These are phyloP conservation scores for Erannis defoliaria DNA, from an alignment of 2,888 invertebrate species.

Conservation along the genomic window DNA sequence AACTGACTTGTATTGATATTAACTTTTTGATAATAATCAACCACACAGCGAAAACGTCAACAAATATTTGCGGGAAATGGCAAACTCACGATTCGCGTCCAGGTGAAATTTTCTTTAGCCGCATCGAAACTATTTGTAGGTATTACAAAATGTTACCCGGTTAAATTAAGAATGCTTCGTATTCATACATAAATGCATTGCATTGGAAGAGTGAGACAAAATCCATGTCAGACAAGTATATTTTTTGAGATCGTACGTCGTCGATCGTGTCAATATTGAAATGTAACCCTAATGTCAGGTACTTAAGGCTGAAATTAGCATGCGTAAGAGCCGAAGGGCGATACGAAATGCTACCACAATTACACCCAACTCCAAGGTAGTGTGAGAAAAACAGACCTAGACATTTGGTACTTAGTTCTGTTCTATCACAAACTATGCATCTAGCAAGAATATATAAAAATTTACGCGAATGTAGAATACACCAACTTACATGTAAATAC, in stretches of 20 bases:
- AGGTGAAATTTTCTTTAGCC: too few relatives aligned
- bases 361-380: neutral
- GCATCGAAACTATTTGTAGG: too few relatives aligned
- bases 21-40: too few relatives aligned
- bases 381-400: neutral
- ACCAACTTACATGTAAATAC: slow-evolving; percentile 19
- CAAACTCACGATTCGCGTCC: too few relatives aligned
- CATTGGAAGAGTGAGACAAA: too few relatives aligned
- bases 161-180: too few relatives aligned
- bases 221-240: too few relatives aligned
- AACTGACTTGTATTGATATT: too few relatives aligned
- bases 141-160: too few relatives aligned
- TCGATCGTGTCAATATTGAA: neutral
- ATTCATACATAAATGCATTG: too few relatives aligned
- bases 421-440: slow-evolving; percentile 15
- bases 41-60: too few relatives aligned
- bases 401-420: neutral
- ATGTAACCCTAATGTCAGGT: neutral
- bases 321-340: neutral
- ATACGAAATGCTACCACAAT: neutral
- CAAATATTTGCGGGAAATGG: too few relatives aligned
- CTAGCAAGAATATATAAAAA: neutral
- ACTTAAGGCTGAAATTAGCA: neutral
- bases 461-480: neutral
- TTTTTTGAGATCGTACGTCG: neutral